Percentiles rank a stretch among this genome's conserved stretches.
These are phyloP conservation scores for Isaurus tuberculatus DNA, from an alignment of 92 coral and sea anemone species.

Conservation along the genomic window DNA sequence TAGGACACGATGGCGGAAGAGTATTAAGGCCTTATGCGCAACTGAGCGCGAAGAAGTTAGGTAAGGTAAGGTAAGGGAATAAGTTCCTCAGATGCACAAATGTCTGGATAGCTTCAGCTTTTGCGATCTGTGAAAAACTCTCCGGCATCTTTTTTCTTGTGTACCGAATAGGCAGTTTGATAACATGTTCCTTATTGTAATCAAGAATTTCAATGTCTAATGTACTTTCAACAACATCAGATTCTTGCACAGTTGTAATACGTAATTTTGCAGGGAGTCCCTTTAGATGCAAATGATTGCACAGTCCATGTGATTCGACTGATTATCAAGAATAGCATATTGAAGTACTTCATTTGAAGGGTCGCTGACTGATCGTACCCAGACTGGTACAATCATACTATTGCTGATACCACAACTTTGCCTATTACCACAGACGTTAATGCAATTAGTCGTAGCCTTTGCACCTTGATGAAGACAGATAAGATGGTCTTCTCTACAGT, in stretches of 20 bases:
- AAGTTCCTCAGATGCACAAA: conserved; percentile 1
- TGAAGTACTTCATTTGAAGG: background rate
- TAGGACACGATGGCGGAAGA: too few relatives aligned
- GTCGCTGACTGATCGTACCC: background rate
- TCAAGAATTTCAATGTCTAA: background rate
- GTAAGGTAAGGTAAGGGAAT: too few relatives aligned
- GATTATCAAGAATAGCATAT: background rate
- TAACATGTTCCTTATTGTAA: conserved; percentile 10
- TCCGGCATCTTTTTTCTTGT: conserved; percentile 13
- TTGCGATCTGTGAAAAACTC: background rate
- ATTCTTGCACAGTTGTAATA: conserved; percentile 21
- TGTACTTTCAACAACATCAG: background rate
- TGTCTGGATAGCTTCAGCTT: conserved; percentile 1
- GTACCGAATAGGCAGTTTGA: conserved; percentile 23
- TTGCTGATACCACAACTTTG: background rate
- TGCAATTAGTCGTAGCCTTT: background rate
- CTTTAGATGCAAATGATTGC: conserved; percentile 1
- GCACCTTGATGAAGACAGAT: background rate
- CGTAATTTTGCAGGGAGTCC: background rate
- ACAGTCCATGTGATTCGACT: background rate
- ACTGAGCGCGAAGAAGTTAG: too few relatives aligned
- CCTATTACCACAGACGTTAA: background rate
- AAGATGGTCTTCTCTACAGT: background rate
- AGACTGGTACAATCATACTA: background rate
- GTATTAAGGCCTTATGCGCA: too few relatives aligned